These are phyloP conservation scores for Melanerpes aurifrons DNA, from an alignment of 2,113 vertebrate genomes.

Conservation along the genomic window DNA sequence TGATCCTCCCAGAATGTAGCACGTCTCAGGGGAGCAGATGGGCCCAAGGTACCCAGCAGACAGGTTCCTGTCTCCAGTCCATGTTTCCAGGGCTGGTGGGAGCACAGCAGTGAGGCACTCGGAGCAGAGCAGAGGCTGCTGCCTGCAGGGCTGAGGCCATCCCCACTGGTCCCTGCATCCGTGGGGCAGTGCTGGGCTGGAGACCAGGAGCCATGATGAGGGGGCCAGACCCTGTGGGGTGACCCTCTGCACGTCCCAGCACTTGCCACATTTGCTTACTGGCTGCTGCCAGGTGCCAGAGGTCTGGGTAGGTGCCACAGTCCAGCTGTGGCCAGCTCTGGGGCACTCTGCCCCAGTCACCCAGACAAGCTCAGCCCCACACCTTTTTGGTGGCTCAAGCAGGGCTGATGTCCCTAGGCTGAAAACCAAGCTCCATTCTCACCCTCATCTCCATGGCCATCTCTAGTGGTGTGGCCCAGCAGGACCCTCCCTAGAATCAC, in stretches of 20 bases:
- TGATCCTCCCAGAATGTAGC: slow-evolving; percentile 3
- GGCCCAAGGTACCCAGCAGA: slow-evolving; percentile 1
- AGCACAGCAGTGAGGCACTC: fast-evolving
- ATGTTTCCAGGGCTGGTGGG: not conserved
- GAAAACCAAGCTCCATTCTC: fast-evolving
- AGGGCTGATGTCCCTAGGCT: not conserved
- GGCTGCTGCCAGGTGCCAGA: too few relatives aligned
- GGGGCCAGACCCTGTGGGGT: not conserved
- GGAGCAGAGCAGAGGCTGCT: not conserved
- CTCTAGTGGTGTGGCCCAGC: too few relatives aligned
- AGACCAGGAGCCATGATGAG: not conserved
- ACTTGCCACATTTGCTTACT: too few relatives aligned
- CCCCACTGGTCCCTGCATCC: fast-evolving
- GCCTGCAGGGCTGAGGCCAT: fast-evolving
- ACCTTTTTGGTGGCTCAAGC: not conserved
- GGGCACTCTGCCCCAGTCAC: too few relatives aligned
- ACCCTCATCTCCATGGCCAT: not conserved
- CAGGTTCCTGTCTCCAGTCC: slow-evolving; percentile 57
- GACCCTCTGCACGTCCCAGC: too few relatives aligned
- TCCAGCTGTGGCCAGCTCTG: too few relatives aligned
- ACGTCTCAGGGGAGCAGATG: slow-evolving; percentile 16
- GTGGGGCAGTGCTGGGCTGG: fast-evolving
- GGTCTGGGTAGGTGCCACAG: too few relatives aligned
- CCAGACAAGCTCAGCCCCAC: not conserved
- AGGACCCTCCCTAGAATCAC: not conserved